Evolutionary conservation across 2,888 invertebrate species (phyloP).

Genomic region (Pandemis heparana): DNA sequence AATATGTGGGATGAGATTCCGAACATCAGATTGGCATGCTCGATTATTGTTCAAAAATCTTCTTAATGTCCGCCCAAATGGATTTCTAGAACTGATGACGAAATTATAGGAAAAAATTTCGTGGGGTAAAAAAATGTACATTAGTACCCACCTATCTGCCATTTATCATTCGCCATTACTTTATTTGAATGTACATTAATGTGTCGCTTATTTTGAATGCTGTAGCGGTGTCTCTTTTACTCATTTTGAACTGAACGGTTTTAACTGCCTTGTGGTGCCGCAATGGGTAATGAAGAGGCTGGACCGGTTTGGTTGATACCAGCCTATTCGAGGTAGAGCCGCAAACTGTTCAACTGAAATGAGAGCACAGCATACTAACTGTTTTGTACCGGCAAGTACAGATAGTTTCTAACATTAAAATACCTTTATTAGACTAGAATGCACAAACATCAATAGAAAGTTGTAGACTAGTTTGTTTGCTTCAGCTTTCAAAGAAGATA

Average conservation of each 20-base stretch:
- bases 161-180: neutral
- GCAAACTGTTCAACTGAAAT: constrained; percentile 23
- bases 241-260: constrained; percentile 23
- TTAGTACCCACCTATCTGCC: neutral
- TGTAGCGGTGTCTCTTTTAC: constrained; percentile 25
- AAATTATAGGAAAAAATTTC: neutral
- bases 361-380: constrained; percentile 34
- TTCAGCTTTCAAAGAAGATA: too few relatives aligned
- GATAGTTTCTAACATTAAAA: neutral
- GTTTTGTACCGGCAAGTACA: constrained; percentile 25
- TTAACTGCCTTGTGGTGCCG: constrained; percentile 44
- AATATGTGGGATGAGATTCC: constrained; percentile 59
- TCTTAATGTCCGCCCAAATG: constrained; percentile 15
- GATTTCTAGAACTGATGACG: constrained; percentile 10
- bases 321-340: constrained; percentile 41
- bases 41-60: constrained; percentile 7
- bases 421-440: neutral
- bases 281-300: constrained; percentile 65
- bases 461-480: too few relatives aligned
- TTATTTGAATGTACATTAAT: neutral
- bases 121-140: neutral
- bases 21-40: constrained; percentile 41
- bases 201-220: neutral
- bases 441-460: too few relatives aligned
- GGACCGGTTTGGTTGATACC: constrained; percentile 62